phyloP scores from a whole-genome alignment of 1,140 invertebrate species.

The Pogonognathellus flavescens region DNA sequence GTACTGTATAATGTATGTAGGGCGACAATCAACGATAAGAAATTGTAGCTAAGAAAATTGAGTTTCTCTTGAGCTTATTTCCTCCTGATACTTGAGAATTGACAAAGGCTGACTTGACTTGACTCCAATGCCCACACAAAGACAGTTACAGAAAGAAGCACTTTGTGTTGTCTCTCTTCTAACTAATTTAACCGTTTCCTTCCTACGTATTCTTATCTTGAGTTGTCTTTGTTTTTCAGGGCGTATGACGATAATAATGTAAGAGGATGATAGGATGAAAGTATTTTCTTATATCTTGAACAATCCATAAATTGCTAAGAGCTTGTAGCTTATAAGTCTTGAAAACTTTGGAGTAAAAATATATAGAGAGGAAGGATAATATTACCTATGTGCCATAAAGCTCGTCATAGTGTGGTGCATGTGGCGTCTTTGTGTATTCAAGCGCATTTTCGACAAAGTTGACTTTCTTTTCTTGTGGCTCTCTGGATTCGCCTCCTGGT shows the following conservation, averaged over 20 bases:
- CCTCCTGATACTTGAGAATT: not conserved
- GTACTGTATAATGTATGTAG: too few relatives aligned
- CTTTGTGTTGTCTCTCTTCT: conserved; percentile 5
- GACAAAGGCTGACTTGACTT: conserved; percentile 14
- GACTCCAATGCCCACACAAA: too few relatives aligned
- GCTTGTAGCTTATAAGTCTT: not conserved
- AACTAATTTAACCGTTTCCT: not conserved
- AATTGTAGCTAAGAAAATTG: conserved; percentile 1
- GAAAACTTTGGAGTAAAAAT: not conserved
- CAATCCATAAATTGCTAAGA: not conserved
- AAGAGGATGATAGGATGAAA: not conserved
- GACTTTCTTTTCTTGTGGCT: conserved; percentile 2
- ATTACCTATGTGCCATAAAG: too few relatives aligned
- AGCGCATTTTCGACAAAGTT: not conserved
- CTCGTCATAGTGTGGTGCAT: too few relatives aligned
- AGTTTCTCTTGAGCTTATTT: conserved; percentile 8
- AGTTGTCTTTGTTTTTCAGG: not conserved
- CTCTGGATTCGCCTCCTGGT: not conserved
- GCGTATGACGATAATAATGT: not conserved
- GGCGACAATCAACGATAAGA: not conserved
- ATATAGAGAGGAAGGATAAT: too few relatives aligned
- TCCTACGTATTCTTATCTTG: not conserved
- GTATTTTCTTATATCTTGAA: not conserved
- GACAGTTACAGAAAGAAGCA: not conserved
- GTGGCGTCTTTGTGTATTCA: too few relatives aligned